A percentile compares a stretch with the other conserved stretches of the same genome.
phyloP scores from a whole-genome alignment of 2,113 vertebrate species.

The Nannobrachium achirus region DNA sequence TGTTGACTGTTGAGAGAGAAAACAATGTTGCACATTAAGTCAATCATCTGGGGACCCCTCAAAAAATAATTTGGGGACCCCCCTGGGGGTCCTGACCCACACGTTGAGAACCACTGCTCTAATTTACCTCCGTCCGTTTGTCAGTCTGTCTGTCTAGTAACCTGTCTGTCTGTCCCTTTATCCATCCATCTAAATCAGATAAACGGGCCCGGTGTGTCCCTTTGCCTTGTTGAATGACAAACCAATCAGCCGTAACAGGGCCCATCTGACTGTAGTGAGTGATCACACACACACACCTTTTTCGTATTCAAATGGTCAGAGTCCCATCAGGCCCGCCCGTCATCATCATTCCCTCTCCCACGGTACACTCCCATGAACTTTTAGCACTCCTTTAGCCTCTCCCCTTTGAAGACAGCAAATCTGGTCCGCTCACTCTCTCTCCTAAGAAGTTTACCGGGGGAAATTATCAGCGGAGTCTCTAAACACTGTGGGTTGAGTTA shows the following conservation, averaged over 20 bases:
- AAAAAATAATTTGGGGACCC: too few species aligned
- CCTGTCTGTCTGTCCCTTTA: neutral
- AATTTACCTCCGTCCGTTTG: constrained; percentile 13
- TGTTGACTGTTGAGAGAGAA: too few species aligned
- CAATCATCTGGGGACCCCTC: too few species aligned
- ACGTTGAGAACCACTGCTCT: too few species aligned
- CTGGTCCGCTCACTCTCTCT: constrained; percentile 52
- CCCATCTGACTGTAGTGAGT: constrained; percentile 53
- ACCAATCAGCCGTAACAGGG: constrained; percentile 39
- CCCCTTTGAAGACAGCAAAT: constrained; percentile 74
- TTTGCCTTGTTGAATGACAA: constrained; percentile 66
- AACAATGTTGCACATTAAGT: too few species aligned
- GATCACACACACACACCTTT: constrained; percentile 61
- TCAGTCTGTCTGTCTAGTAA: neutral
- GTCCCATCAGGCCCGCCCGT: neutral
- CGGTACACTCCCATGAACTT: constrained; percentile 68
- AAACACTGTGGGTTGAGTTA: constrained; percentile 77
- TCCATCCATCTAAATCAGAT: neutral
- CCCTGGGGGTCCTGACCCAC: too few species aligned
- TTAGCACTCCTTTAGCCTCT: constrained; percentile 50
- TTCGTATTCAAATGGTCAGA: constrained; percentile 78
- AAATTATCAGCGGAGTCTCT: constrained; percentile 73
- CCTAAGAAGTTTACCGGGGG: constrained; percentile 72
- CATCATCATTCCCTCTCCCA: constrained; percentile 46
- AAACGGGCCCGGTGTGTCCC: constrained; percentile 11